Evolutionary conservation across 2,797 vertebrate genomes (phyloP).

Genomic region (Halcyon chelicuti): DNA sequence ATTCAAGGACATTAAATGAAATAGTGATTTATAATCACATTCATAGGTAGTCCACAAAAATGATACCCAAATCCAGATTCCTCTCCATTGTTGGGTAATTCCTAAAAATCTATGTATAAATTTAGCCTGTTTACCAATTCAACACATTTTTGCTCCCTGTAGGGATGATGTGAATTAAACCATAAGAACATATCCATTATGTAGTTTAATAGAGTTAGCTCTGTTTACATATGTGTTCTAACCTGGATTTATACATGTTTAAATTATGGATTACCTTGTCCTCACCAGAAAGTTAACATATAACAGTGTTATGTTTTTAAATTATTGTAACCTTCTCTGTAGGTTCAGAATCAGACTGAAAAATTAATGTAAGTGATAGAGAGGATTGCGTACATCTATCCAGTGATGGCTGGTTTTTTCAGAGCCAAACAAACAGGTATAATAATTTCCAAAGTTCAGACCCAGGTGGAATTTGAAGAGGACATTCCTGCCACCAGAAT

Average conservation of each 20-base stretch:
- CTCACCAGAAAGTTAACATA: not conserved
- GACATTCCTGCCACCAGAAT: not conserved
- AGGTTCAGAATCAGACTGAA: not conserved
- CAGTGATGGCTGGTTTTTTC: not conserved
- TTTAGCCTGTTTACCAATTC: not conserved
- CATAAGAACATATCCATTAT: not conserved
- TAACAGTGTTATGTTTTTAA: not conserved
- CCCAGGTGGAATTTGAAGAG: not conserved
- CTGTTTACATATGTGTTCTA: not conserved
- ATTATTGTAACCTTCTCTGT: not conserved
- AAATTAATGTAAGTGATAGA: not conserved
- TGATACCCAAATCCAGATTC: not conserved
- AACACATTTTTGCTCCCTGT: not conserved
- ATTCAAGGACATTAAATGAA: not conserved
- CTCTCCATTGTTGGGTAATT: not conserved
- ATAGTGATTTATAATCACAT: not conserved
- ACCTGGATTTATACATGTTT: not conserved
- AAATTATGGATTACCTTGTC: not conserved
- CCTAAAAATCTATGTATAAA: not conserved
- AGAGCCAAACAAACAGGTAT: not conserved
- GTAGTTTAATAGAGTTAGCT: not conserved
- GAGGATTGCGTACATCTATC: not conserved
- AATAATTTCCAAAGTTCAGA: not conserved
- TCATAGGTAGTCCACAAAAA: not conserved
- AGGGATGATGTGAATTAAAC: not conserved